These are phyloP conservation scores for Eurytoma californica DNA, from an alignment of 2,888 invertebrate genomes.

Conservation along the genomic window DNA sequence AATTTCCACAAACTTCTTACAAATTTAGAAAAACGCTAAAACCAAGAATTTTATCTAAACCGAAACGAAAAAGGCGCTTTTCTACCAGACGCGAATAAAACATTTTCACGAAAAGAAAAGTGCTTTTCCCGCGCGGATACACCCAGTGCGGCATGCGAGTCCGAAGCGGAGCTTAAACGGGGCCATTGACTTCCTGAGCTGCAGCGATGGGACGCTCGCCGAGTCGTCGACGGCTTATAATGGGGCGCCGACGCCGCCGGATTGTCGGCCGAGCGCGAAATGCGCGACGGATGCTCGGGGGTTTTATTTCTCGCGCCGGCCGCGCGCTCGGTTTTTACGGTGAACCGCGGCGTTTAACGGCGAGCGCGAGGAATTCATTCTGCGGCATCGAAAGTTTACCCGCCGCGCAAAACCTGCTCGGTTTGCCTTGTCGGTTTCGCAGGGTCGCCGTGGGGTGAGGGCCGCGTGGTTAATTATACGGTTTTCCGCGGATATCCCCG, in stretches of 20 bases:
- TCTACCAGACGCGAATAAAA: no score
- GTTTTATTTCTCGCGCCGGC: conserved; percentile 67
- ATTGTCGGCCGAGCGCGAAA: conserved; percentile 55
- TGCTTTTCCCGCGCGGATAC: no score
- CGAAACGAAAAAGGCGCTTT: no score
- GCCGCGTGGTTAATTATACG: neutral
- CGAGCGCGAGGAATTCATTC: conserved; percentile 14
- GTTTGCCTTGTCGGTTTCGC: neutral
- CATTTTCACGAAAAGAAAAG: no score
- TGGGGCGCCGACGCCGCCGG: conserved; percentile 60
- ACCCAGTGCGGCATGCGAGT: neutral
- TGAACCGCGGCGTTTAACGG: conserved; percentile 66
- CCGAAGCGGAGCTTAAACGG: conserved; percentile 3
- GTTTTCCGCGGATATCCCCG: neutral
- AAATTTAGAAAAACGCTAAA: no score
- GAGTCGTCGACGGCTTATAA: conserved; percentile 60
- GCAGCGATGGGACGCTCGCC: neutral
- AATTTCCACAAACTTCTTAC: no score
- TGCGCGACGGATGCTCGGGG: conserved; percentile 51
- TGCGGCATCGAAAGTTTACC: conserved; percentile 33
- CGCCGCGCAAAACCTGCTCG: conserved; percentile 24
- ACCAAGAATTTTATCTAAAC: no score
- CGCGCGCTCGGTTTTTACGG: conserved; percentile 71
- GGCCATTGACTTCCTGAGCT: conserved; percentile 3
- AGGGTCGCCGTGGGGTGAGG: neutral